Evolutionary conservation across 2,888 invertebrate species (phyloP).

Genomic region (Malthinus seriepunctatus): DNA sequence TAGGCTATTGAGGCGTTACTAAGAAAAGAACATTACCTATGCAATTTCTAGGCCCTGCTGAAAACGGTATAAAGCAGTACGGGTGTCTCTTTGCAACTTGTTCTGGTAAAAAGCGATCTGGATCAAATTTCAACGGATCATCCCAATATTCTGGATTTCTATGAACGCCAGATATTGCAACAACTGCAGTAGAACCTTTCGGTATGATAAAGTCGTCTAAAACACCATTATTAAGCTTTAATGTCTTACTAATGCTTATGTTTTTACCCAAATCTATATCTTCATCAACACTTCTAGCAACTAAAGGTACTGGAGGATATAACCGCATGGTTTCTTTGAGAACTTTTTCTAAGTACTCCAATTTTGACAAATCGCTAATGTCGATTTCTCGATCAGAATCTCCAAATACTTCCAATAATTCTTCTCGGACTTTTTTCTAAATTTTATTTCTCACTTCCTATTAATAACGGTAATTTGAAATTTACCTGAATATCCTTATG

Average conservation of each 20-base stretch:
- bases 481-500: neutral
- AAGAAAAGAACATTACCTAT: neutral
- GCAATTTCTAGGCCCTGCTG: neutral
- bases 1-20: too few relatives aligned
- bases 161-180: neutral
- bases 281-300: neutral
- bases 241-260: neutral
- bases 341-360: constrained; percentile 7
- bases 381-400: neutral
- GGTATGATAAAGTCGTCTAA: neutral
- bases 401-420: constrained; percentile 2
- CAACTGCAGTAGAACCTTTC: neutral
- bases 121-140: neutral
- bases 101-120: neutral
- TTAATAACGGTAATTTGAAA: neutral
- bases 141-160: neutral
- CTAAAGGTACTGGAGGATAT: neutral
- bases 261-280: neutral
- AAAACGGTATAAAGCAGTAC: too few relatives aligned
- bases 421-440: constrained; percentile 5
- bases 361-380: neutral
- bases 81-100: too few relatives aligned
- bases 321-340: constrained; percentile 9
- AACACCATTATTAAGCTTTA: neutral
- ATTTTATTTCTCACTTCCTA: neutral